Evolutionary conservation across 1,140 invertebrate species (phyloP).

Genomic region (Camponotus floridanus): DNA sequence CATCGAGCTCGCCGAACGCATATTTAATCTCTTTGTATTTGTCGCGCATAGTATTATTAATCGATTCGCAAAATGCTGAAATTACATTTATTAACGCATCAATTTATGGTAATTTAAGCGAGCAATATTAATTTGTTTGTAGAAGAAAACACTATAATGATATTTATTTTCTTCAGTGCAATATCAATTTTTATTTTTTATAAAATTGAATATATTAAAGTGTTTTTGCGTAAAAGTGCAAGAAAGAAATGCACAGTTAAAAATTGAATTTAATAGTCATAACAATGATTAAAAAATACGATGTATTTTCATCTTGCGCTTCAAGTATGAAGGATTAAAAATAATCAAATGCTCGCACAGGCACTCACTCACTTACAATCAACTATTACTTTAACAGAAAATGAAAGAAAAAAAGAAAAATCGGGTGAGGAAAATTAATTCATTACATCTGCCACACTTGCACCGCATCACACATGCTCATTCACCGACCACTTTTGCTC

Average conservation of each 20-base stretch:
- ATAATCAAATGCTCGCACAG: constrained; percentile 44
- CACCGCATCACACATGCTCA: constrained; percentile 62
- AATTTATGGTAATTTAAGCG: not conserved
- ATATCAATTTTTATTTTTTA: constrained; percentile 1
- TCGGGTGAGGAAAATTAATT: constrained; percentile 63
- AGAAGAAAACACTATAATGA: not conserved
- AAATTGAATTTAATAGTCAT: not conserved
- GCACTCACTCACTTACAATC: constrained; percentile 60
- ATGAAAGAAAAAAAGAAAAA: constrained; percentile 52
- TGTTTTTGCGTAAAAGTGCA: not conserved
- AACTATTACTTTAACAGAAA: constrained; percentile 49
- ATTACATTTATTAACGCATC: not conserved
- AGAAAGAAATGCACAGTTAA: not conserved
- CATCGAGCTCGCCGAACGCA: not conserved
- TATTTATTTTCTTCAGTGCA: not conserved
- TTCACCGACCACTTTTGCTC: constrained; percentile 61
- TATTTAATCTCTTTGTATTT: constrained; percentile 39
- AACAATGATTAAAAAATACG: not conserved
- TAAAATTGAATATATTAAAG: not conserved
- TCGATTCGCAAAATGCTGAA: not conserved
- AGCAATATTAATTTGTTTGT: not conserved
- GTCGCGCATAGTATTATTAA: not conserved
- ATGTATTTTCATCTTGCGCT: not conserved
- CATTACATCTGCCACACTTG: constrained; percentile 70
- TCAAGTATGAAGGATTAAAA: constrained; percentile 48